These are phyloP conservation scores for Pteruthius melanotis DNA, from an alignment of 2,113 vertebrate species.

Conservation along the genomic window DNA sequence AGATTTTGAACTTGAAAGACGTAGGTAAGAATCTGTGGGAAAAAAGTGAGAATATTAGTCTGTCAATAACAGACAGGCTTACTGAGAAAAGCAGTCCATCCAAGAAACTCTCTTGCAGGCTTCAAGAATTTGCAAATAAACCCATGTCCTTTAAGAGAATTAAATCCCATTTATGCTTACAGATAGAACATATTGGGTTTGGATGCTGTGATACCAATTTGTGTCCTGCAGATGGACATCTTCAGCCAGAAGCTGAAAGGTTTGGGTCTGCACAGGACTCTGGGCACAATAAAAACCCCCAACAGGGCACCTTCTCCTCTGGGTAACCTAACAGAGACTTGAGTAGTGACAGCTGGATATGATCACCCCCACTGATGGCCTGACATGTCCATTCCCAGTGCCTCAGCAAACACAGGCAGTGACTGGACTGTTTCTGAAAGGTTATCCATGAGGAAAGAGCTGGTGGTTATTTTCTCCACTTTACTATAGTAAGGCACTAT, in stretches of 20 bases:
- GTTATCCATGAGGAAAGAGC: background rate
- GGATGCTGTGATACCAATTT: conserved; percentile 21
- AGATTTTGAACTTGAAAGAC: background rate
- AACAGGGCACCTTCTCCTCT: background rate
- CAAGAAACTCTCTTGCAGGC: background rate
- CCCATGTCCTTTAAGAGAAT: background rate
- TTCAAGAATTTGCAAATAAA: background rate
- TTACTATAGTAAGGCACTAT: background rate
- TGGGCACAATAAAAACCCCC: fast-evolving
- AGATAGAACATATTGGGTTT: background rate
- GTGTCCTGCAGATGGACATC: conserved; percentile 52
- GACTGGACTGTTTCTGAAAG: background rate
- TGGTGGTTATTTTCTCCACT: background rate
- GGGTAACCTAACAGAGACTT: background rate
- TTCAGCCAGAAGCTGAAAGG: background rate
- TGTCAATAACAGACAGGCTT: background rate
- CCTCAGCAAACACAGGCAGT: background rate
- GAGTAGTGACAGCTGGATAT: background rate
- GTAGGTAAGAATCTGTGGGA: background rate
- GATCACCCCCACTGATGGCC: background rate
- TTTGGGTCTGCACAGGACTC: background rate
- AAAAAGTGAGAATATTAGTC: background rate
- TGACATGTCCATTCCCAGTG: background rate
- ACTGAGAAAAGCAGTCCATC: background rate
- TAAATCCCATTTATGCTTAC: background rate